A percentile compares a stretch with the other conserved stretches of the same genome.
These are phyloP conservation scores for Drosophila bifasciata DNA, from an alignment of 1,140 invertebrate species.

Conservation along the genomic window DNA sequence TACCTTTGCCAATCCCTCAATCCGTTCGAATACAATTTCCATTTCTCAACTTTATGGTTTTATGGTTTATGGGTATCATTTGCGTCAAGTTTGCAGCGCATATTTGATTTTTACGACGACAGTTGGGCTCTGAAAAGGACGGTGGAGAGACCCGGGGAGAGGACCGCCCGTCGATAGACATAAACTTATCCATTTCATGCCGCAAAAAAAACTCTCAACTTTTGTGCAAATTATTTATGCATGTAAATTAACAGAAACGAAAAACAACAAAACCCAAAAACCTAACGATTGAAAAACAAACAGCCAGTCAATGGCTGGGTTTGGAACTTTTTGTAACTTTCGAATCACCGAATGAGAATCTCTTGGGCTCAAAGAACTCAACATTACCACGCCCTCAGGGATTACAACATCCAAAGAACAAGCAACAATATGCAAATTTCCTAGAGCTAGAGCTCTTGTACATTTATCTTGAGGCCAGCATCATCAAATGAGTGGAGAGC, in stretches of 20 bases:
- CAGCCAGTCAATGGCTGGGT: background rate
- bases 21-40: conserved; percentile 41
- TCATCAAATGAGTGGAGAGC: conserved; percentile 40
- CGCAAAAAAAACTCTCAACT: conserved; percentile 29
- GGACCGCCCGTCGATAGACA: conserved; percentile 57
- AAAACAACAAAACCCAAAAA: conserved; percentile 17
- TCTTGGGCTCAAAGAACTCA: conserved; percentile 37
- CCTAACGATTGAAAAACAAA: conserved; percentile 21
- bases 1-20: conserved; percentile 48
- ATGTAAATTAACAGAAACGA: conserved; percentile 62
- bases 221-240: conserved; percentile 64
- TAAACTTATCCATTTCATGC: conserved; percentile 70
- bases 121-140: background rate
- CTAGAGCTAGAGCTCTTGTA: conserved; percentile 11
- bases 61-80: conserved; percentile 70
- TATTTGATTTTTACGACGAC: conserved; percentile 58
- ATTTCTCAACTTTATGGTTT: conserved; percentile 35
- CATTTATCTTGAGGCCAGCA: conserved; percentile 68
- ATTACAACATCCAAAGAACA: conserved; percentile 53
- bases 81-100: conserved; percentile 49
- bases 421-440: conserved; percentile 65
- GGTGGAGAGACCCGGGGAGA: conserved; percentile 20
- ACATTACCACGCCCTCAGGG: conserved; percentile 61
- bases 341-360: conserved; percentile 55
- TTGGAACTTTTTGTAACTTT: conserved; percentile 42